Percentiles rank a stretch among this genome's conserved stretches.
These are phyloP conservation scores for Paguma larvata DNA, from an alignment of 2,797 vertebrate genomes.

Conservation along the genomic window DNA sequence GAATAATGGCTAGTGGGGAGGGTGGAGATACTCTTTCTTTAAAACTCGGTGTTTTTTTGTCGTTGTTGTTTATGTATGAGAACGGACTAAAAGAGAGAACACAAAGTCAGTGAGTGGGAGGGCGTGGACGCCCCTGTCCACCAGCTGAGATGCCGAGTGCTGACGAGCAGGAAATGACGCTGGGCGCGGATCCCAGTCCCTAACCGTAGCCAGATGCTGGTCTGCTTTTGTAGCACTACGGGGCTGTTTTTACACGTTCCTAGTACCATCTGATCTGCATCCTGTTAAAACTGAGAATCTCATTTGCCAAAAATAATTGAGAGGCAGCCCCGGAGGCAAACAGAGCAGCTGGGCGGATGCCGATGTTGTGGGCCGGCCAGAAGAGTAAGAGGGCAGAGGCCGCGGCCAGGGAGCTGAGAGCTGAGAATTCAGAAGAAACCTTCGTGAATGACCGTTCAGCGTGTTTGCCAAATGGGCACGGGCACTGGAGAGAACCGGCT, in stretches of 20 bases:
- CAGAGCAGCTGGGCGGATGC: background rate
- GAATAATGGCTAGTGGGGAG: background rate
- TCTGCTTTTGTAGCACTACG: background rate
- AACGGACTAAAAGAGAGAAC: background rate
- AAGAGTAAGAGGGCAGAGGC: background rate
- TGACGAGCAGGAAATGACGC: background rate
- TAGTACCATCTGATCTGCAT: background rate
- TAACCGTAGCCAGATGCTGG: background rate
- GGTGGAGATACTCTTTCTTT: background rate
- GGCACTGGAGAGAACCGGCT: background rate
- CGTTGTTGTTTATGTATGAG: background rate
- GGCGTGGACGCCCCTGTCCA: background rate
- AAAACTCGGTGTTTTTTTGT: background rate
- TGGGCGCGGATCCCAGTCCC: background rate
- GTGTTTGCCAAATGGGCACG: background rate
- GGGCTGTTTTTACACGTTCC: slow-evolving; percentile 19
- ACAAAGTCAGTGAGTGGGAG: background rate
- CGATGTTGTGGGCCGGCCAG: background rate
- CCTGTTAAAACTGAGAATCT: background rate
- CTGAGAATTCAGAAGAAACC: background rate
- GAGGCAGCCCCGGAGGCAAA: background rate
- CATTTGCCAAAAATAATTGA: slow-evolving; percentile 11
- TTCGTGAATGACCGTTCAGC: background rate
- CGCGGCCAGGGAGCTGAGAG: background rate
- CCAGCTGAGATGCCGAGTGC: background rate